Conservation (phyloP, 2,888 invertebrate genomes). For the Tenthredo distinguenda region DNA sequence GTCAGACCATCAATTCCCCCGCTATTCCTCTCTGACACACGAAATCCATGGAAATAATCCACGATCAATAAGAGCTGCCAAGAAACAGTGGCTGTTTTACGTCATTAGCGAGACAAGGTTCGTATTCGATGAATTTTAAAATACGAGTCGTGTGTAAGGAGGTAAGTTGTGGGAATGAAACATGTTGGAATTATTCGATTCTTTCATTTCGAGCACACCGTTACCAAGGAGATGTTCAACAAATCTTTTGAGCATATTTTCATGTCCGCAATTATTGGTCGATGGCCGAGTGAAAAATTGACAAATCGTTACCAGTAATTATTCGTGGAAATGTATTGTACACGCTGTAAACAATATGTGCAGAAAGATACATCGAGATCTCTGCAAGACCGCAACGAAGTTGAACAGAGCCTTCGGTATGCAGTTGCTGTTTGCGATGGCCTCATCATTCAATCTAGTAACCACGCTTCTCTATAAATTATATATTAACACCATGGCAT, state of each 20-base stretch:
- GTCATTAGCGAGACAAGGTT: not conserved
- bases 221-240: too few relatives aligned
- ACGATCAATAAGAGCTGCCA: not conserved
- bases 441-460: not conserved
- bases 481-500: not conserved
- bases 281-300: too few relatives aligned
- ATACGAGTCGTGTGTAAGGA: not conserved
- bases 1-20: not conserved
- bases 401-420: not conserved
- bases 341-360: not conserved
- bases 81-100: not conserved
- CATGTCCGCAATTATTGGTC: too few relatives aligned
- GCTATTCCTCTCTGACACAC: not conserved
- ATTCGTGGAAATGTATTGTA: not conserved
- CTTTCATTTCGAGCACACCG: not conserved
- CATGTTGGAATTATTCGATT: not conserved
- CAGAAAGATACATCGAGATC: constrained; percentile 25
- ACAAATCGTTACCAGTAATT: too few relatives aligned
- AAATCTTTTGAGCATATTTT: too few relatives aligned
- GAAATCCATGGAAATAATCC: not conserved
- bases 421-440: not conserved
- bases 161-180: not conserved
- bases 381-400: not conserved
- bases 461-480: not conserved
- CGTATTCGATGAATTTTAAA: not conserved